These are phyloP conservation scores for Aptenodytes forsteri DNA, from an alignment of 2,113 vertebrate genomes.

Conservation along the genomic window DNA sequence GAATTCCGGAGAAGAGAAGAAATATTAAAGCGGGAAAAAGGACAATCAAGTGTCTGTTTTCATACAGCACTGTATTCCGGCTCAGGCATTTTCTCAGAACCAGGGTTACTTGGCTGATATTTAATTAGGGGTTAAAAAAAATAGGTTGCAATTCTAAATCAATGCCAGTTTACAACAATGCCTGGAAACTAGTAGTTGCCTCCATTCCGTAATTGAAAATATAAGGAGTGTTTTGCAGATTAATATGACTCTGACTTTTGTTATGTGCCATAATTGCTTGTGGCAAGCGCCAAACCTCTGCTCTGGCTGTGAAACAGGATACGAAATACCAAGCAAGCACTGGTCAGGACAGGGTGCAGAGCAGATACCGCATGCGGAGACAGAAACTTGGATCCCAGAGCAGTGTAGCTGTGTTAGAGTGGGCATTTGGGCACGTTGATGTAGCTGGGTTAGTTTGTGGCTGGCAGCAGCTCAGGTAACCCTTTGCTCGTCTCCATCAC, in stretches of 20 bases:
- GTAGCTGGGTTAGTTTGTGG: neutral
- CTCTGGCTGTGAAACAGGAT: neutral
- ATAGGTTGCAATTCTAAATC: neutral
- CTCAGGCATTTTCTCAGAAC: neutral
- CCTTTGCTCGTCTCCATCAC: neutral
- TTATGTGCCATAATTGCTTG: neutral
- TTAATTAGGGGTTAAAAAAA: neutral
- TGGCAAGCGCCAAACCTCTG: neutral
- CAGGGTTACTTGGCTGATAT: neutral
- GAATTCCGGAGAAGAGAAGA: neutral
- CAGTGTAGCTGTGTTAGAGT: neutral
- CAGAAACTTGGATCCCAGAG: neutral
- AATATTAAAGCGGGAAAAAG: neutral
- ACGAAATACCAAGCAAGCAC: neutral
- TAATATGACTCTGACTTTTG: neutral
- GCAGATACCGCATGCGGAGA: fast-evolving
- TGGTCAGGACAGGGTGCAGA: neutral
- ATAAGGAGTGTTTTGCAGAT: neutral
- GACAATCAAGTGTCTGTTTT: neutral
- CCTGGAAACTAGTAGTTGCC: neutral
- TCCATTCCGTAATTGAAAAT: neutral
- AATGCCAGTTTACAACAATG: neutral
- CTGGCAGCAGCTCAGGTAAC: neutral
- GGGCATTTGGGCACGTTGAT: neutral
- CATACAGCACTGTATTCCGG: neutral